Evolutionary conservation across 2,888 invertebrate species (phyloP), one percentile per base, ranked within the genome.

Genomic region (Entomobrya multifasciata): DNA sequence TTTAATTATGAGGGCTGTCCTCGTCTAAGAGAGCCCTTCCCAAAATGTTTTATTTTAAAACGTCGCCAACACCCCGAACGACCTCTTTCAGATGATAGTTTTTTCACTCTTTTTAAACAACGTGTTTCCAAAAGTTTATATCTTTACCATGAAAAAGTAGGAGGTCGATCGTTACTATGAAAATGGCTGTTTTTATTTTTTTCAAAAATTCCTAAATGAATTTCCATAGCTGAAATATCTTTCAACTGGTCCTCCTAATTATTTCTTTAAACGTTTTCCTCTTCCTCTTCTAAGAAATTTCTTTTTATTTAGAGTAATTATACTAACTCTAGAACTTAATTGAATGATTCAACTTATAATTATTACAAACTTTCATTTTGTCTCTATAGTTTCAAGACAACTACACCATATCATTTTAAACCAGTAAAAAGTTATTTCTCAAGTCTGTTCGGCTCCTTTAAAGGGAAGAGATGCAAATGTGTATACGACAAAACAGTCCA

Each of bases 61-160:
- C 76, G 76, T 76, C 81, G 87, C 82, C 87, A 77, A 81, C 87
- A 82, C 82, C 87, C 87, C 25, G 0, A 76, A 76, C 76, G 55
- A 41, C 72, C 72, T 47, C 30, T 10, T 49, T 52, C 65, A 65
- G 41, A 65, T 41, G 65, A 17, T 65, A n/a, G 67, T 44, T n/a
- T 27, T 49, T 17, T 22, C 22, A 10, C 27, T 72, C 10, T 27
- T 47, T 17, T n/a, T 15, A n/a, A 72, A 70, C n/a, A 62, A 62
- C 25, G 22, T n/a, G 27, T 60, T 60, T 25, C 27, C 11, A 11
- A 49, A 49, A 5, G 13, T 62, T 62, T 62, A n/a, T 62, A 27
- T 30, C 30, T 22, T 25, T 57, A 8, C 11, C n/a, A n/a, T n/a
- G 30, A 60, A 25, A 17, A 57, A 57, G 55, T n/a, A 47, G 47